These are phyloP conservation scores for Drosophila kuntzei DNA, from an alignment of 2,888 invertebrate species.

Conservation along the genomic window DNA sequence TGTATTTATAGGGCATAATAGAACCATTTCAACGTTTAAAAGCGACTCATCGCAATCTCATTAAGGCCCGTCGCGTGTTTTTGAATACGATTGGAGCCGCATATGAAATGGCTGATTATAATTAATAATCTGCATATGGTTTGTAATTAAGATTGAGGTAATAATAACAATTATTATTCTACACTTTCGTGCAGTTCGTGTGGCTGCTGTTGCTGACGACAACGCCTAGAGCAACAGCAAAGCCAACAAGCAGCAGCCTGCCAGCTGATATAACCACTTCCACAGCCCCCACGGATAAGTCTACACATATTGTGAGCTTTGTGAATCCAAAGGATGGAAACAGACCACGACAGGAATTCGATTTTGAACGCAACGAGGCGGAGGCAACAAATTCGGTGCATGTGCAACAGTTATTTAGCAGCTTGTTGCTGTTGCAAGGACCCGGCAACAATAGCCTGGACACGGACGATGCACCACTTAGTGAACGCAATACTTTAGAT, in stretches of 20 bases:
- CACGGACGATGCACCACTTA: constrained; percentile 70
- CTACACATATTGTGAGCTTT: constrained; percentile 75
- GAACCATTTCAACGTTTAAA: constrained; percentile 30
- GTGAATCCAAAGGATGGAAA: constrained; percentile 54
- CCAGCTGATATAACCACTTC: constrained; percentile 30
- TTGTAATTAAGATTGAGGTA: constrained; percentile 40
- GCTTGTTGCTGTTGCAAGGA: constrained; percentile 63
- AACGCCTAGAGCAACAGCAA: constrained; percentile 36
- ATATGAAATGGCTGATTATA: constrained; percentile 68
- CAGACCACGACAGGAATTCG: constrained; percentile 64
- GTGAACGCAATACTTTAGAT: constrained; percentile 69
- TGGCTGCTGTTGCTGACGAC: constrained; percentile 56
- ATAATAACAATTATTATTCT: constrained; percentile 22
- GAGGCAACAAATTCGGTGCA: constrained; percentile 59
- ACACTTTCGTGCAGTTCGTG: constrained; percentile 49
- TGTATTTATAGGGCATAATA: constrained; percentile 36
- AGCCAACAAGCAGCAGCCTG: constrained; percentile 33
- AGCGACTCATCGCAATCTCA: constrained; percentile 29
- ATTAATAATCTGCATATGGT: constrained; percentile 37
- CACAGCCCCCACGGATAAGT: constrained; percentile 31
- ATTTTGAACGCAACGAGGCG: constrained; percentile 67
- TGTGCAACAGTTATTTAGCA: constrained; percentile 66
- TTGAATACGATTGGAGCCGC: constrained; percentile 24
- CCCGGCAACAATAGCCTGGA: constrained; percentile 49
- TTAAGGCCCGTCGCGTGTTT: constrained; percentile 52